Base-by-base conservation (phyloP, 2,888 invertebrate species). In the Platerodrilus igneus region DNA sequence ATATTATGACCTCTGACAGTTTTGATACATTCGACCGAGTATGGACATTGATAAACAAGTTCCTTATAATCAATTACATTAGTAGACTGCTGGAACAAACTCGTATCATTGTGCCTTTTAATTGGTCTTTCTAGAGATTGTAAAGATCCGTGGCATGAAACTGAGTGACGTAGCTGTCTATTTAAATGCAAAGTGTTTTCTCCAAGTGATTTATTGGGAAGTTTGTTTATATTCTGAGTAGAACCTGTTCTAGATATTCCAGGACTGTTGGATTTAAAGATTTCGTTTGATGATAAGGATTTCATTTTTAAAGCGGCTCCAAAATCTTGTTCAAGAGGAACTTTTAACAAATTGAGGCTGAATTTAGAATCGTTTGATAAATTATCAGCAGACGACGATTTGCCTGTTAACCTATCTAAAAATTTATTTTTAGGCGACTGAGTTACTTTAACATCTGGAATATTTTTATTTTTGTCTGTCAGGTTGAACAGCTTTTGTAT, bases 381-480 rank as follows among this genome's bases (percentile, higher is more conserved):
- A 59, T 72, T 74, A 46, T 74, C 74, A 47, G 69, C 67, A 3
- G 74, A 72, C 18, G 66, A 65, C n/a, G 74, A 63, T 57, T 71
- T 74, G 10, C 68, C 67, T 36, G 71, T 62, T 30, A 74, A 58
- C 55, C 70, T 69, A 34, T 70, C 66, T 19, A 75, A 57, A 54
- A 75, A 70, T 60, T 71, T 73, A 54, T 71, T 70, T 31, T 68
- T 65, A 33, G 70, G 67, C 2, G 62, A 62, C 4, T 59, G 57
- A n/a, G 63, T 64, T 15, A 67, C 46, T 58, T 63, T 67, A 18
- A 67, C 64, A 23, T 64, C 60, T 7, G 67, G 67, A 26, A 62
- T 42, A 19, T 55, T 57, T 45, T 54, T 57, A 16, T 58, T 64
- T 45, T 58, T 60, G 3, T 45, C 50, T 41, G 54, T 59, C 9